Evolutionary conservation across 2,888 invertebrate genomes (phyloP).

Genomic region (Dicyrtomina minuta): DNA sequence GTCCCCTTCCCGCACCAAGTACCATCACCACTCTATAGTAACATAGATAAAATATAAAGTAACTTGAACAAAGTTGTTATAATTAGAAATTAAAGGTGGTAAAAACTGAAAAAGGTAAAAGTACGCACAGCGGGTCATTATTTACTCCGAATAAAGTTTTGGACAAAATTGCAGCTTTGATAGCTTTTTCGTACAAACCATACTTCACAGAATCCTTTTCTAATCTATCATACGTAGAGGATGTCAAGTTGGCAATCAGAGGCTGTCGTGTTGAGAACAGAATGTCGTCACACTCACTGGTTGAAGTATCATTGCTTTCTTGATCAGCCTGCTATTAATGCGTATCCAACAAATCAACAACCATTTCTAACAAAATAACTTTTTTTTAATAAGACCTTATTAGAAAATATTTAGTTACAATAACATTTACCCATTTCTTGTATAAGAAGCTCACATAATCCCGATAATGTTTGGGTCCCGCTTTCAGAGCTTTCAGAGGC

Average conservation of each 20-base stretch:
- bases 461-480: slow-evolving; percentile 64
- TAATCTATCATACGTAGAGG: slow-evolving; percentile 94
- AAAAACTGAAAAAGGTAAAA: no score
- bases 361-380: no score
- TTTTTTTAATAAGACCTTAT: no score
- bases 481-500: slow-evolving; percentile 54
- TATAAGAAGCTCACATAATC: slow-evolving; percentile 70
- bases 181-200: slow-evolving; percentile 80
- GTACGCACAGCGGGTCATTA: no score
- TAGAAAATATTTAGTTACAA: no score
- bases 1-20: slow-evolving; percentile 92
- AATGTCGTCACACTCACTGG: slow-evolving; percentile 83
- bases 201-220: slow-evolving; percentile 98
- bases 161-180: slow-evolving; percentile 73
- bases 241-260: slow-evolving; percentile 90
- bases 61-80: no score
- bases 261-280: slow-evolving; percentile 91
- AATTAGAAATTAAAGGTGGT: no score
- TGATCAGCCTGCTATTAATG: slow-evolving; percentile 25
- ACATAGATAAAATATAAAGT: no score
- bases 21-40: slow-evolving; percentile 80
- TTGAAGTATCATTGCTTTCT: slow-evolving; percentile 42
- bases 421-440: slow-evolving; percentile 60
- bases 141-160: no score
- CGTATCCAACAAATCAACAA: no score